These are phyloP conservation scores for Catalaphyllia jardinei DNA, from an alignment of 64 coral and sea anemone genomes.

Conservation along the genomic window DNA sequence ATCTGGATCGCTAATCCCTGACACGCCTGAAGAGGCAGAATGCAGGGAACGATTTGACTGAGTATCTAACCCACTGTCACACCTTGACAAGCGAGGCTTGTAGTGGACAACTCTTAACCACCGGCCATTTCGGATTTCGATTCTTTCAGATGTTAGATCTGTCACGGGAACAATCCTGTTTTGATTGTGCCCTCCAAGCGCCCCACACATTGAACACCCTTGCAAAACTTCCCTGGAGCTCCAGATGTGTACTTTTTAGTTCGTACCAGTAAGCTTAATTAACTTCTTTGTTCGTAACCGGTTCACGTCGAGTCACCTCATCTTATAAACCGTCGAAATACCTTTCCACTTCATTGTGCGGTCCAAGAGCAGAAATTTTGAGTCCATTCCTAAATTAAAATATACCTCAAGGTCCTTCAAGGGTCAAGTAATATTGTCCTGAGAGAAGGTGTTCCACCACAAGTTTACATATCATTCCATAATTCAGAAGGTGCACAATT, in stretches of 20 bases:
- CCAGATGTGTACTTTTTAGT: too few relatives aligned
- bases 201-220: constrained; percentile 16
- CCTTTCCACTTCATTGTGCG: not conserved
- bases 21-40: not conserved
- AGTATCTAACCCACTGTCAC: constrained; percentile 26
- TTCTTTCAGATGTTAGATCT: constrained; percentile 50
- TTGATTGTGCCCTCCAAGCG: constrained; percentile 10
- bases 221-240: not conserved
- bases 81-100: constrained; percentile 58
- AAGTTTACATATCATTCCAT: not conserved
- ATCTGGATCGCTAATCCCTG: not conserved
- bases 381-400: not conserved
- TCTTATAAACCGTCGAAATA: not conserved
- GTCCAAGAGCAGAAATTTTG: not conserved
- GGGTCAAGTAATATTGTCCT: not conserved
- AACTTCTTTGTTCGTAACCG: too few relatives aligned
- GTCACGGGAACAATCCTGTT: constrained; percentile 69
- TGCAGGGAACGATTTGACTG: constrained; percentile 13
- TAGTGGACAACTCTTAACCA: constrained; percentile 76
- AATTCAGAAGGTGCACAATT: not conserved
- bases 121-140: constrained; percentile 72
- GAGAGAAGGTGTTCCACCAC: not conserved
- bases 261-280: too few relatives aligned
- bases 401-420: not conserved
- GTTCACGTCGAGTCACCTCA: too few relatives aligned